Evolutionary conservation across 2,113 vertebrate species (phyloP).

Genomic region (Cavia porcellus): DNA sequence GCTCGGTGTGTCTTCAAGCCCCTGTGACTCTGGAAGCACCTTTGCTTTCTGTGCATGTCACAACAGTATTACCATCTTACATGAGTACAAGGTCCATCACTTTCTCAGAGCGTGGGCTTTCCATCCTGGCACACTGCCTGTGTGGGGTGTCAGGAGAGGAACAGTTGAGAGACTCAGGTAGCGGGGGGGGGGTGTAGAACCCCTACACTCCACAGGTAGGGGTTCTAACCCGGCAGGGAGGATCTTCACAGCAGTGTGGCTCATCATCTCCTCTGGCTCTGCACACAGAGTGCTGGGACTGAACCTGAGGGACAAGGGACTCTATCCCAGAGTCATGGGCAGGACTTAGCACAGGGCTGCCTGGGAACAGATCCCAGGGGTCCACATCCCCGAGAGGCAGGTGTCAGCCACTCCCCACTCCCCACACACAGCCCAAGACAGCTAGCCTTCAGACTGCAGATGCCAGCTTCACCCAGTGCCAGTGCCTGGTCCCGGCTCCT

Average conservation of each 20-base stretch:
- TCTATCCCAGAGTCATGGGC: background rate
- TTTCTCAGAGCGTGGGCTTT: background rate
- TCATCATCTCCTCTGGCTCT: background rate
- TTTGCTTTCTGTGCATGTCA: background rate
- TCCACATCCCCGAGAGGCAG: background rate
- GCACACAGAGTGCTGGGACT: background rate
- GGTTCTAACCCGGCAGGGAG: background rate
- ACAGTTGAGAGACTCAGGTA: background rate
- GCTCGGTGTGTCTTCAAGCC: background rate
- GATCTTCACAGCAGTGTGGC: too few relatives aligned
- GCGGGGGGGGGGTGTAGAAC: background rate
- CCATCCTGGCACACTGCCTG: background rate
- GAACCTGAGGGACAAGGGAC: background rate
- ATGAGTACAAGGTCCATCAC: background rate
- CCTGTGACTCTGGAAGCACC: background rate
- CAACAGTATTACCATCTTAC: background rate
- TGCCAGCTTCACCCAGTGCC: background rate
- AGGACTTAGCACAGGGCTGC: background rate
- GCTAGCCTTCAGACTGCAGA: background rate
- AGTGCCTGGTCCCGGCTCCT: background rate
- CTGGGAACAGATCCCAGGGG: background rate
- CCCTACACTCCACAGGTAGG: background rate
- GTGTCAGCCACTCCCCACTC: background rate
- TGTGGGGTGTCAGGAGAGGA: background rate
- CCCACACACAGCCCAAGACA: background rate